Percentiles rank a stretch among this genome's conserved stretches.
phyloP scores from a whole-genome alignment of 2,113 vertebrate species.

The Pagrus major region DNA sequence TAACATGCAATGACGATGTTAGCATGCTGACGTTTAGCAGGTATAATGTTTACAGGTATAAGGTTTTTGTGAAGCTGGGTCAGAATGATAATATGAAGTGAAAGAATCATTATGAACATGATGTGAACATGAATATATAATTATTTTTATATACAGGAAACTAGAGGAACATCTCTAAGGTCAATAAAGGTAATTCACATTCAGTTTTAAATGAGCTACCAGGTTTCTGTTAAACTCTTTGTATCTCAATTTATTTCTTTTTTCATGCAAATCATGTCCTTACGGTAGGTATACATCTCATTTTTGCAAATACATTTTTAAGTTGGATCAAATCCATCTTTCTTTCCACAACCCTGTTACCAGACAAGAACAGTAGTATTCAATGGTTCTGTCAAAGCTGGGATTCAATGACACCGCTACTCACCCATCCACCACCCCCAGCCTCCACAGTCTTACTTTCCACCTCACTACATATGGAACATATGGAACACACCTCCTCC shows the following conservation, averaged over 20 bases:
- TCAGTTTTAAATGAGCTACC: neutral
- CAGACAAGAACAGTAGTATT: neutral
- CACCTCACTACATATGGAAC: neutral
- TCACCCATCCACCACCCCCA: neutral
- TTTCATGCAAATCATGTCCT: neutral
- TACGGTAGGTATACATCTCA: neutral
- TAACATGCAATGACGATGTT: no score
- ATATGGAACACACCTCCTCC: neutral
- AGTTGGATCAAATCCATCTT: no score
- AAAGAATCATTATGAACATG: neutral
- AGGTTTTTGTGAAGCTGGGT: neutral
- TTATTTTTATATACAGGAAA: neutral
- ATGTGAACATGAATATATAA: neutral
- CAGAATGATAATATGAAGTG: neutral
- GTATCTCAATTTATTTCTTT: neutral
- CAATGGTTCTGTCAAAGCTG: no score
- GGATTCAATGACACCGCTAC: no score
- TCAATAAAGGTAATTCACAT: neutral
- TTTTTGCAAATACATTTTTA: neutral
- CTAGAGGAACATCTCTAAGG: neutral
- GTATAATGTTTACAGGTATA: neutral
- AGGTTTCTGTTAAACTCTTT: neutral
- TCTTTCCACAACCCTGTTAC: neutral
- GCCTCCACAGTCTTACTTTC: neutral
- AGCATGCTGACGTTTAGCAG: neutral